Conservation (phyloP, 1,140 invertebrate species). For the Cepaea nemoralis region DNA sequence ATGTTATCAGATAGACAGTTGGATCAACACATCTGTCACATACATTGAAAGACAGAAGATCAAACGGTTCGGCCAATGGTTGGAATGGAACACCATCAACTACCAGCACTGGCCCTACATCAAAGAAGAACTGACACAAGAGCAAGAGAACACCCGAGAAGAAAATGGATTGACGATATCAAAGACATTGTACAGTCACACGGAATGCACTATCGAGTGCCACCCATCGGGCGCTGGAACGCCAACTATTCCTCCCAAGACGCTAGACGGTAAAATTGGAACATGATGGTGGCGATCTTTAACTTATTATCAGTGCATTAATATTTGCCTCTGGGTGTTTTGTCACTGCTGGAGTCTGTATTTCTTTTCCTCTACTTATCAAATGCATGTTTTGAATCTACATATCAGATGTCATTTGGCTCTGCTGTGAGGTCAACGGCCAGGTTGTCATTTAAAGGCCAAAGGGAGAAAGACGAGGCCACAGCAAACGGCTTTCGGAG, state of each 20-base stretch:
- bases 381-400: neutral
- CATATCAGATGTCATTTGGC: constrained; percentile 60
- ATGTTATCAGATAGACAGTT: neutral
- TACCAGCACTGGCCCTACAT: no score
- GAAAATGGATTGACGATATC: no score
- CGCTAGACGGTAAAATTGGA: no score
- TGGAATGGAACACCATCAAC: no score
- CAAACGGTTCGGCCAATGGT: no score
- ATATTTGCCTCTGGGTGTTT: neutral
- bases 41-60: no score
- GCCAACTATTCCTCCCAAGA: no score
- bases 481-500: constrained; percentile 22
- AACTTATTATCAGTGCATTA: neutral
- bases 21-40: neutral
- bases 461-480: constrained; percentile 52
- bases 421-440: constrained; percentile 62
- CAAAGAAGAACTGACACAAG: no score
- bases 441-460: constrained; percentile 63
- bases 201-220: no score
- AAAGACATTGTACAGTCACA: no score
- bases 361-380: neutral
- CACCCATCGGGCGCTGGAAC: no score
- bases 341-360: neutral
- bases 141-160: no score
- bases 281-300: neutral